Conservation (phyloP, 2,888 invertebrate genomes). For the Andricus curvator region DNA sequence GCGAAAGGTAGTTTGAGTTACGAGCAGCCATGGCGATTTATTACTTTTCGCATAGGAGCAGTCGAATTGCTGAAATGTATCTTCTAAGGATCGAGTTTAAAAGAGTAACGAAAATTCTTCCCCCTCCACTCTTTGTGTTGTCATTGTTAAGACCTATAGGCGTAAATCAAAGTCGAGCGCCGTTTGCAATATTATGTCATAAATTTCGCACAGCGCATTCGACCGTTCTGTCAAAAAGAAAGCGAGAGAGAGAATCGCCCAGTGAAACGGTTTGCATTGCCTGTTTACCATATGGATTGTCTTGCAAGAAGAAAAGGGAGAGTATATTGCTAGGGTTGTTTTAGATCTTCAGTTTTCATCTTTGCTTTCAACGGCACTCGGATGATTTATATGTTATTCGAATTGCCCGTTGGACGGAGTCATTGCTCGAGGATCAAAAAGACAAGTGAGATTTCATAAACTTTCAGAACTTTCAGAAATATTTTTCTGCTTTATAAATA, state of each 20-base stretch:
- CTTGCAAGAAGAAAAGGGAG: conserved; percentile 26
- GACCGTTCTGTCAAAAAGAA: conserved; percentile 25
- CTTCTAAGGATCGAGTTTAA: no score
- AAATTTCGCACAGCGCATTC: conserved; percentile 45
- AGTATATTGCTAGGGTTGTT: conserved; percentile 38
- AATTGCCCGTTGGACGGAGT: conserved; percentile 31
- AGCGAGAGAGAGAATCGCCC: conserved; percentile 6
- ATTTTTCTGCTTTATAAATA: background rate
- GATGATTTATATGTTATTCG: conserved; percentile 36
- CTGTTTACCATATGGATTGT: conserved; percentile 37
- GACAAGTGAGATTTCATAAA: conserved; percentile 34
- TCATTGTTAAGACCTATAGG: conserved; percentile 63
- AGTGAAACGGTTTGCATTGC: conserved; percentile 19
- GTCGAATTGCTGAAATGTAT: no score
- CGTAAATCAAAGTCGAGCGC: conserved; percentile 65
- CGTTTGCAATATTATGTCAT: conserved; percentile 56
- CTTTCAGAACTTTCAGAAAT: background rate
- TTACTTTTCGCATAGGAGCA: no score
- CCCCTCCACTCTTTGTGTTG: no score
- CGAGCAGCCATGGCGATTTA: no score
- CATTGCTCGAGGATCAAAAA: conserved; percentile 18
- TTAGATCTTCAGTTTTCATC: conserved; percentile 25
- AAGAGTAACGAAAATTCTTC: no score
- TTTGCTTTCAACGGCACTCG: conserved; percentile 15
- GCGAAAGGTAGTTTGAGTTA: no score